Base-by-base conservation (phyloP, 1,140 invertebrate genomes). In the Onthophagus taurus region DNA sequence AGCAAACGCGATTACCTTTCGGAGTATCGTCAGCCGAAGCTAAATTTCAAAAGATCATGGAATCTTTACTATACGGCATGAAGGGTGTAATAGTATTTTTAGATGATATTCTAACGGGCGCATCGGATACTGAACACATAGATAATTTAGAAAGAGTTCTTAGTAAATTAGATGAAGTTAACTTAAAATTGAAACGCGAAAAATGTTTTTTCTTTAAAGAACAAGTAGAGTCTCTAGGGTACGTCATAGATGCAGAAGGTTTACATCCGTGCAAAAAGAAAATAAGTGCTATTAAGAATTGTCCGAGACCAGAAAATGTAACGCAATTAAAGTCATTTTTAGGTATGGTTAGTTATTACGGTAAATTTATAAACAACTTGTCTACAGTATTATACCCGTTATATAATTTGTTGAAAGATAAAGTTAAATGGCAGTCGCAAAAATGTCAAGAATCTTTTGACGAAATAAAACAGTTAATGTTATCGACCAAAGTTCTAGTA, bases 261-360 rank as follows among this genome's bases (percentile, higher is more conserved):
- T 41, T 41, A 30, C 38, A 41, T 18, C n/a, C 21, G 12, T 23
- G 12, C 18, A 6, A 21, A n/a, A 44, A 49, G 58, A 24, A 42
- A 58, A 4, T 61, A 13, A 23, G 18, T 16, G 54, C 61, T n/a
- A 54, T 63, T 11, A 13, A 31, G 7, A 42, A 57, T 18, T 49
- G 47, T 9, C 50, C 49, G 18, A 35, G 12, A 20, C 61, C 63
- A 14, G 47, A 18, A 19, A 55, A 55, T 44, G 51, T 52, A 20
- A 50, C 50, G 13, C 53, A 60, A 35, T 36, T 63, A 6, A 48
- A 57, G 48, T 38, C 51, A 44, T 53, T 64, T 30, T 37, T 68
- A 13, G 60, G 54, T 17, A 56, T 67, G 51, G 49, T 60, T 1
- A 64, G 53, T 33, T 65, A 66, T 43, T 45, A 64, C 26, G 31